phyloP scores from a whole-genome alignment of 2,888 invertebrate species.

The Noctua fimbriata region DNA sequence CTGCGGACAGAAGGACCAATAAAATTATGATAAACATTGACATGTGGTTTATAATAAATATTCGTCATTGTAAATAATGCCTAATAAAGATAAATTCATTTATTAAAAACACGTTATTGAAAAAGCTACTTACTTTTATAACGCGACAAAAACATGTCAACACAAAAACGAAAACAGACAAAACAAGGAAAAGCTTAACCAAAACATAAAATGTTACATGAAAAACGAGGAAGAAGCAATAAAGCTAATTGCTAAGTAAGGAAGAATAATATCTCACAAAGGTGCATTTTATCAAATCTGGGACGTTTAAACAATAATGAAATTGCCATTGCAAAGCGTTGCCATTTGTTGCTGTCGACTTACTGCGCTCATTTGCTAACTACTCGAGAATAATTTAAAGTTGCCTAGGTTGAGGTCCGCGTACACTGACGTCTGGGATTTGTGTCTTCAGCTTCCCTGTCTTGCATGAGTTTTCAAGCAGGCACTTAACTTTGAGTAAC shows the following conservation, averaged over 20 bases:
- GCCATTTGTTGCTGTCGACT: constrained; percentile 57
- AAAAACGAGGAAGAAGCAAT: constrained; percentile 38
- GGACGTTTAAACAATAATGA: constrained; percentile 59
- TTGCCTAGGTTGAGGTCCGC: constrained; percentile 27
- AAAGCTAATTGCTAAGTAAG: constrained; percentile 51
- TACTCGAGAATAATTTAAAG: constrained; percentile 59
- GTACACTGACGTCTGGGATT: constrained; percentile 1
- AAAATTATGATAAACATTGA: not conserved
- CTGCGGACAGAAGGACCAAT: not conserved
- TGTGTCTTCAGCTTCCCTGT: constrained; percentile 1
- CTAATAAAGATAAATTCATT: not conserved
- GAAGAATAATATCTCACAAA: constrained; percentile 53
- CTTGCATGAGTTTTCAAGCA: not conserved
- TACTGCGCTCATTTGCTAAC: constrained; percentile 57
- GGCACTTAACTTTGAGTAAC: not conserved
- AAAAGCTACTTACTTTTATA: not conserved
- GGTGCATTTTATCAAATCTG: constrained; percentile 61
- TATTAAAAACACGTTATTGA: not conserved
- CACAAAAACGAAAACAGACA: not conserved
- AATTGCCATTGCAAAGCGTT: constrained; percentile 55
- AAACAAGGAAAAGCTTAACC: constrained; percentile 23
- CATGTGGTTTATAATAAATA: not conserved
- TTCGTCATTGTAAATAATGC: not conserved
- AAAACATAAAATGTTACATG: constrained; percentile 23
- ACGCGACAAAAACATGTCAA: not conserved